These are phyloP conservation scores for Caiman crocodilus DNA, from an alignment of 2,797 vertebrate genomes.

Conservation along the genomic window DNA sequence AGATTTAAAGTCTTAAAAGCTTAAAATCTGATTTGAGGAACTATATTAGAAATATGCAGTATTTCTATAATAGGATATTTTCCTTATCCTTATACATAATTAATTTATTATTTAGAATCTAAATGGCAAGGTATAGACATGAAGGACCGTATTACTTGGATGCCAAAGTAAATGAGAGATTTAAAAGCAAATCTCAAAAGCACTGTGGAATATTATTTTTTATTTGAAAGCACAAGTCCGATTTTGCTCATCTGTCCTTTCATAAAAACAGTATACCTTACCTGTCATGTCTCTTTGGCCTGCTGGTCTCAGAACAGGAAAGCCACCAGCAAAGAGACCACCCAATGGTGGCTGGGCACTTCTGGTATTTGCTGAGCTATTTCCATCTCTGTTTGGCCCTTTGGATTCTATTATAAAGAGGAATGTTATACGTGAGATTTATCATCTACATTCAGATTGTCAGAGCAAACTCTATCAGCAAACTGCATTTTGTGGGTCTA, in stretches of 20 bases:
- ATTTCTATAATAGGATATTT: not conserved
- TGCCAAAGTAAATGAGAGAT: not conserved
- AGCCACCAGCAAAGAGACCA: conserved; percentile 94
- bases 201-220: not conserved
- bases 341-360: conserved; percentile 84
- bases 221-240: not conserved
- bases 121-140: not conserved
- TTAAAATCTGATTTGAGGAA: not conserved
- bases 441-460: not conserved
- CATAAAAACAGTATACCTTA: conserved; percentile 63
- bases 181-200: not conserved
- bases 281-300: conserved; percentile 90
- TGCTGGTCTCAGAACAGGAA: conserved; percentile 91
- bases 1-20: no score
- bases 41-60: not conserved
- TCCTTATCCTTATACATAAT: not conserved
- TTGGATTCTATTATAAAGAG: conserved; percentile 82
- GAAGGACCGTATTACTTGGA: not conserved
- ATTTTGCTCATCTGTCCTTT: not conserved
- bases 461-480: not conserved
- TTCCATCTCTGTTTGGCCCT: conserved; percentile 79
- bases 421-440: not conserved
- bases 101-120: not conserved
- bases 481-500: not conserved
- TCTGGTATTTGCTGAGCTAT: conserved; percentile 66